Evolutionary conservation across 2,888 invertebrate species (phyloP), one percentile per base, ranked within the genome.

Genomic region (Pristionchus maxplancki): DNA sequence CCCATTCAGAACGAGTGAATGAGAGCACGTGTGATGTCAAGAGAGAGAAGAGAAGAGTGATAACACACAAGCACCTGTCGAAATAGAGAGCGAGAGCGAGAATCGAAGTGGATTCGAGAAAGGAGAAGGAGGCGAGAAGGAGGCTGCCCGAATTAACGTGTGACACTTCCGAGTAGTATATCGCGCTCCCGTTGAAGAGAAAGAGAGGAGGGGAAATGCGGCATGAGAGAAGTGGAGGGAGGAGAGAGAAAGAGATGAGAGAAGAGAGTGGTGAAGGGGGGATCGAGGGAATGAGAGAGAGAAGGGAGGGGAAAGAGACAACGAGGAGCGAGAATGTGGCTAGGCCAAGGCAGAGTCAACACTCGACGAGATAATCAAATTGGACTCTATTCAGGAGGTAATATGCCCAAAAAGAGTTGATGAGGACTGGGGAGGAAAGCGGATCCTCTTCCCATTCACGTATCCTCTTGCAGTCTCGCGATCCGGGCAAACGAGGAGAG

Each of bases 251-350:
- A 20, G 40, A 85, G 67, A 64, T 34, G 64, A 64, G 67, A 64
- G 67, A 44, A 64, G 64, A 64, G 85, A 53, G 83, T 28, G 34
- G 34, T 53, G 85, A 85, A 44, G 85, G 20, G 31, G 48, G 31
- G 48, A n/a, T 50, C 6, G 83, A 83, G 82, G 44, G 8, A 24
- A 44, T 20, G 44, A 67, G 89, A 88, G 88, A 88, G 88, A 64
- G 89, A 82, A 90, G 88, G 83, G 85, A 86, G 83, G 74, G 20
- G 20, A 34, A 78, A 44, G 84, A 37, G 64, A 53, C 87, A 87
- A 89, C 64, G 88, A 89, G 88, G 88, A 89, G 37, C 37, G 78
- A 78, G 44, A 78, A 44, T 78, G 78, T 78, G 78, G 82, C 88
- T 88, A 86, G 87, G 88, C 88, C 83, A 87, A 85, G 40, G 88